phyloP scores from a whole-genome alignment of 2,113 vertebrate genomes.

The Podarcis raffonei region DNA sequence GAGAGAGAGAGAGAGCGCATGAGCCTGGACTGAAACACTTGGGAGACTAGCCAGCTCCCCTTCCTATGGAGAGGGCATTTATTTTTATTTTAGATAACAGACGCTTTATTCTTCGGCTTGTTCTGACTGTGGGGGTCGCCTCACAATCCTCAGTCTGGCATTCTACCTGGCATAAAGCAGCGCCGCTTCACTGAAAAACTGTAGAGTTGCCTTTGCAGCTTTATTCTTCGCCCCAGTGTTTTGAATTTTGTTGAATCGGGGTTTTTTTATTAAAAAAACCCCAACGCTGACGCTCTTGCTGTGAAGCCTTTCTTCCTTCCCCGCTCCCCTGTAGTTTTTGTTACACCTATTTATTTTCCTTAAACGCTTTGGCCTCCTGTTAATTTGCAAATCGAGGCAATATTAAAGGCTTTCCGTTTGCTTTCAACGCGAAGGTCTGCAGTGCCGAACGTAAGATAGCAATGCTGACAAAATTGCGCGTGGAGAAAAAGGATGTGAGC shows the following conservation, averaged over 20 bases:
- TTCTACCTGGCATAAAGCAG: not conserved
- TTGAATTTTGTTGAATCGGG: not conserved
- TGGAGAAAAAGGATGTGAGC: not conserved
- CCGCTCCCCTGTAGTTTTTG: not conserved
- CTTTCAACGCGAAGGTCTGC: too few relatives aligned
- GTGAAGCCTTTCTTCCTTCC: not conserved
- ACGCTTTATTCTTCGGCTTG: not conserved
- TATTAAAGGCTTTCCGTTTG: too few relatives aligned
- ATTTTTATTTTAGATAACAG: not conserved
- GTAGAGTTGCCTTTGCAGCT: not conserved
- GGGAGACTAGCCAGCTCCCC: not conserved
- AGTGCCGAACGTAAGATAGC: too few relatives aligned
- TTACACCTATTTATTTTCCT: not conserved
- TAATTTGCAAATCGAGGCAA: not conserved
- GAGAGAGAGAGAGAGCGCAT: not conserved
- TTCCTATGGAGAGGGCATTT: not conserved
- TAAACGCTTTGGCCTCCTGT: not conserved
- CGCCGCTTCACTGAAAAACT: not conserved
- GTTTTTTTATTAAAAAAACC: not conserved
- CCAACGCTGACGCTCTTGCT: not conserved
- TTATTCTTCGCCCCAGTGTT: not conserved
- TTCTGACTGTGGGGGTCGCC: not conserved
- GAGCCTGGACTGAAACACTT: constrained; percentile 8
- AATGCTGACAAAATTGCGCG: too few relatives aligned
- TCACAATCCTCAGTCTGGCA: not conserved